Evolutionary conservation across 2,797 vertebrate species (phyloP).

Genomic region (Tarsius wallacei): DNA sequence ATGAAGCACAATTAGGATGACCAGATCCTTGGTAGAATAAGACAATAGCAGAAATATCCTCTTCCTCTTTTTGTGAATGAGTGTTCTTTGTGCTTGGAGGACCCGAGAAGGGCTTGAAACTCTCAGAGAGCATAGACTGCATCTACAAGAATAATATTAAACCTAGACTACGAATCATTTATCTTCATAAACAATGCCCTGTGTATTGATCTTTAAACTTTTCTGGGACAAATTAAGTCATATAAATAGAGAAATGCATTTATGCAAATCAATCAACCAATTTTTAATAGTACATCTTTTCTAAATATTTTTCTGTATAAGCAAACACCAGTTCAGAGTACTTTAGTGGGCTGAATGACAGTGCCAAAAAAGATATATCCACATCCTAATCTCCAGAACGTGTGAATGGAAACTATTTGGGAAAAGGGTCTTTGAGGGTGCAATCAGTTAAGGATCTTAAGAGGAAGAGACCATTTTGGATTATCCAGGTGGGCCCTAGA

Average conservation of each 20-base stretch:
- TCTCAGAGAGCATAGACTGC: no score
- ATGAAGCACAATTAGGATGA: neutral
- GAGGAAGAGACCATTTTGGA: neutral
- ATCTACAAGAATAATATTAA: neutral
- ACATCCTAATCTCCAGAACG: neutral
- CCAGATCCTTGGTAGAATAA: neutral
- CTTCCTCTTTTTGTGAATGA: neutral
- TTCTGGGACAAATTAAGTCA: neutral
- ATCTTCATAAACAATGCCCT: neutral
- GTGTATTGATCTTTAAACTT: neutral
- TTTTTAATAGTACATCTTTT: neutral
- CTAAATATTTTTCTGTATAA: conserved; percentile 14
- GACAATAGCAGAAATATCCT: neutral
- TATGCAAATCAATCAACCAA: neutral
- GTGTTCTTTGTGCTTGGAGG: neutral
- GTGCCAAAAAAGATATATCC: neutral
- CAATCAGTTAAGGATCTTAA: neutral
- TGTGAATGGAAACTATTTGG: neutral
- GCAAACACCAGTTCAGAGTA: neutral
- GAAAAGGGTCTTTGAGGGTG: neutral
- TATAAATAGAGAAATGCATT: neutral
- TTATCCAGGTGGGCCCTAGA: neutral
- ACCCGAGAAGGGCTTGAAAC: neutral
- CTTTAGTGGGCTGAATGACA: neutral
- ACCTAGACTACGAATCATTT: neutral